Conservation (phyloP, 2,797 vertebrate species). For the Delichon dasypus region DNA sequence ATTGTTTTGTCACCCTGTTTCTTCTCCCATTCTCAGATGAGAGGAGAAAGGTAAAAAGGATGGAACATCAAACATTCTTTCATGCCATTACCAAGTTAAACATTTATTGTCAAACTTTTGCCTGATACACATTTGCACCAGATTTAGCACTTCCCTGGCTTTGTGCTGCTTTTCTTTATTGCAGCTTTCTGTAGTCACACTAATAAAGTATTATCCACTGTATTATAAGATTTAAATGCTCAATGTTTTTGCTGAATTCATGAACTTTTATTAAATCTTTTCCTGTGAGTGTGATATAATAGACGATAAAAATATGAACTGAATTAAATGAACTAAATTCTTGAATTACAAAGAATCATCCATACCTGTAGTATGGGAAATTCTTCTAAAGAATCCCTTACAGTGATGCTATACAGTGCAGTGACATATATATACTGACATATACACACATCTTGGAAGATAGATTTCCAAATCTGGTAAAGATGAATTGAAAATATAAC, state of each 20-base stretch:
- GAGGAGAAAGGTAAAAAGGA: neutral
- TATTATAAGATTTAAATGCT: neutral
- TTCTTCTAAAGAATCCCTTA: neutral
- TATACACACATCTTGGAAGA: neutral
- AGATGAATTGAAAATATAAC: slow-evolving; percentile 10
- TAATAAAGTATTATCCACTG: neutral
- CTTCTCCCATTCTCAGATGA: neutral
- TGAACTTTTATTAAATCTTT: neutral
- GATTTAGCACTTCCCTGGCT: neutral
- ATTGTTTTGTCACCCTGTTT: neutral
- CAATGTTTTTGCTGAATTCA: neutral
- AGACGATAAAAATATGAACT: neutral
- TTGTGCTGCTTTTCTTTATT: neutral
- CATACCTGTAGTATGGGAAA: neutral
- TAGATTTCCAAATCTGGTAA: neutral
- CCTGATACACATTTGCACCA: neutral
- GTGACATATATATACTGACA: neutral
- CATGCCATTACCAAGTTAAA: neutral
- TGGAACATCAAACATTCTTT: neutral
- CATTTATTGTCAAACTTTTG: neutral
- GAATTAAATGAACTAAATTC: neutral
- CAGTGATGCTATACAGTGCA: neutral
- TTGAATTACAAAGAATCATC: neutral
- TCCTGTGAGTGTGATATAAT: neutral
- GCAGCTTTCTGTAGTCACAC: neutral